Conservation (phyloP, 1,140 invertebrate species). For the Penaeus chinensis region DNA sequence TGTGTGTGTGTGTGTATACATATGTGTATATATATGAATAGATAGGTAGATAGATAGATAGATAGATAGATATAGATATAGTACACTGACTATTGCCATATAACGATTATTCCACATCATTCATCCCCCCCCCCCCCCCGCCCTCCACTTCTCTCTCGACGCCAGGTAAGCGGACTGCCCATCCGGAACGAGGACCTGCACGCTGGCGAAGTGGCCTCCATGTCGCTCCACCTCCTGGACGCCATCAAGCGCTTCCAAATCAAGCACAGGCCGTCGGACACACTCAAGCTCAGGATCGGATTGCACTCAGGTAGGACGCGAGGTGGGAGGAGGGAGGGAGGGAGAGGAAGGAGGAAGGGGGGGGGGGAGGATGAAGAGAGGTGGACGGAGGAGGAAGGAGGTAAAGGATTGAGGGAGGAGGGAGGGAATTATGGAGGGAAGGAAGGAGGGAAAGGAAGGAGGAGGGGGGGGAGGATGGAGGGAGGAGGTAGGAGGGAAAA, state of each 20-base stretch:
- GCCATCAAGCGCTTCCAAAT: constrained; percentile 92
- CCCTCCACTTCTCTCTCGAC: background rate
- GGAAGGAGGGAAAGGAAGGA: too few species aligned
- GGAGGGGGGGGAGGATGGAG: too few species aligned
- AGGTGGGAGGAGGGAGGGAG: background rate
- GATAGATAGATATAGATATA: too few species aligned
- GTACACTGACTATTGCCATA: too few species aligned
- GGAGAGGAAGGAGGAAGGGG: background rate
- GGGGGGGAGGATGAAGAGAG: too few species aligned
- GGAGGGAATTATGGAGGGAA: too few species aligned
- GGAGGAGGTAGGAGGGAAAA: too few species aligned
- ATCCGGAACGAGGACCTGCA: constrained; percentile 70
- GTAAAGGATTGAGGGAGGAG: background rate
- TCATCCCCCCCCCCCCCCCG: background rate
- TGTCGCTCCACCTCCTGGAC: constrained; percentile 78
- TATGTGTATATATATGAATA: too few species aligned
- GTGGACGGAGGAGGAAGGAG: background rate
- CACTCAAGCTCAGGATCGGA: constrained; percentile 92
- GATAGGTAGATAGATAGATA: too few species aligned
- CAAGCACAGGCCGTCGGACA: constrained; percentile 90
- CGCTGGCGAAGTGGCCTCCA: constrained; percentile 78
- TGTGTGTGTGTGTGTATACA: too few species aligned
- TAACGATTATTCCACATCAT: too few species aligned
- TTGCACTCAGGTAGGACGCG: constrained; percentile 84
- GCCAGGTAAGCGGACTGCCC: constrained; percentile 63